phyloP scores from a whole-genome alignment of 2,113 vertebrate species.

The Parus major region DNA sequence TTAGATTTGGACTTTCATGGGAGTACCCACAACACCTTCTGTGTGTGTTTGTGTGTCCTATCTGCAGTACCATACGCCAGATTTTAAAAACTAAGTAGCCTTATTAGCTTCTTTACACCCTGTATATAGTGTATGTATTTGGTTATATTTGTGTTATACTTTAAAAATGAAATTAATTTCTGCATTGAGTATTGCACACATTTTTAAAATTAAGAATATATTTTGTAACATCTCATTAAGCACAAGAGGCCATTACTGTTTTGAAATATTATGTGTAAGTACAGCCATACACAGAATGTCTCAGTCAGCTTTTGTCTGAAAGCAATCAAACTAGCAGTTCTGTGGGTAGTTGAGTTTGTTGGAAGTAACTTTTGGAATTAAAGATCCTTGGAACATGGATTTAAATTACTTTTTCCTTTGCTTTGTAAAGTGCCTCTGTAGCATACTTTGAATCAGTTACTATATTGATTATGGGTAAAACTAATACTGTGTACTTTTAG shows the following conservation, averaged over 20 bases:
- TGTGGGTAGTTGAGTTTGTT: not conserved
- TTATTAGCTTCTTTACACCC: not conserved
- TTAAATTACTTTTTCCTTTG: not conserved
- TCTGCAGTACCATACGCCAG: not conserved
- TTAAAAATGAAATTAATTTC: constrained; percentile 9
- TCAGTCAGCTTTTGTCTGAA: not conserved
- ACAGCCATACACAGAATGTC: not conserved
- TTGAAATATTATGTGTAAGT: not conserved
- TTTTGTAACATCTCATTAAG: constrained; percentile 28
- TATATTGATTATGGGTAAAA: not conserved
- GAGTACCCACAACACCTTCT: not conserved
- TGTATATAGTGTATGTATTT: constrained; percentile 62
- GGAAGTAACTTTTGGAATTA: constrained; percentile 14
- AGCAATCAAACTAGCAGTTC: not conserved
- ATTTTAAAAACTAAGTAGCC: not conserved
- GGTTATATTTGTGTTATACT: not conserved
- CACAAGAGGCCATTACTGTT: constrained; percentile 15
- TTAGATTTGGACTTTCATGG: not conserved
- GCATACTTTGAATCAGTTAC: not conserved
- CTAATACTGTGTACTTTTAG: constrained; percentile 50
- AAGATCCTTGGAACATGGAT: not conserved
- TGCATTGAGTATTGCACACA: constrained; percentile 25
- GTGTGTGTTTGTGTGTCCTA: not conserved
- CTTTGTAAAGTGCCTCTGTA: constrained; percentile 29
- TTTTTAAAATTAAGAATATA: constrained; percentile 36